These are phyloP conservation scores for Lepidostoma basale DNA, from an alignment of 1,140 invertebrate genomes.

Conservation along the genomic window DNA sequence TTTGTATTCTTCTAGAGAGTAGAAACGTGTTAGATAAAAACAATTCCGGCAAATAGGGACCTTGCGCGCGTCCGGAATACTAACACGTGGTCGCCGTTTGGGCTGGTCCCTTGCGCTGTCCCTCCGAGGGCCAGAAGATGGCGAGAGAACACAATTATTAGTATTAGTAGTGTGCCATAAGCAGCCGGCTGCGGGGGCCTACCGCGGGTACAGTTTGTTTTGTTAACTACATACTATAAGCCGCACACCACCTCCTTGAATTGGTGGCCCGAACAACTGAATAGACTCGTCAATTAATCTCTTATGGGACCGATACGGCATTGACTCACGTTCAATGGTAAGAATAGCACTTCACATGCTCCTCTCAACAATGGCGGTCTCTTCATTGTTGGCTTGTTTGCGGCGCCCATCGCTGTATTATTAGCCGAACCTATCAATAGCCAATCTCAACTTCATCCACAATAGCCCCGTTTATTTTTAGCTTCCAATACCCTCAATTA, in stretches of 20 bases:
- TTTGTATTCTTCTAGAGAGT: no score
- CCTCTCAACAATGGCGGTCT: neutral
- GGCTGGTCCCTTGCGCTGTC: neutral
- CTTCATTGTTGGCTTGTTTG: neutral
- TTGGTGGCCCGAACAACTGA: constrained; percentile 5
- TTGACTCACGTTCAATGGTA: constrained; percentile 5
- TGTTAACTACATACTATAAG: neutral
- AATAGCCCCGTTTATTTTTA: no score
- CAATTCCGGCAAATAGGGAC: constrained; percentile 1
- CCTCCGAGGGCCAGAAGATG: neutral
- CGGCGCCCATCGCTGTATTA: neutral
- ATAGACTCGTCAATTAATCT: constrained; percentile 9
- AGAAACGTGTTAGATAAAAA: constrained; percentile 14
- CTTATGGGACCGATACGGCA: constrained; percentile 4
- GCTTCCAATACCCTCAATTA: no score
- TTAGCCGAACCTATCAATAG: neutral
- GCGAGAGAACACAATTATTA: neutral
- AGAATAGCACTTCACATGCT: neutral
- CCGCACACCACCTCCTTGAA: neutral
- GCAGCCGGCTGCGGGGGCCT: neutral
- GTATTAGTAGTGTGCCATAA: neutral
- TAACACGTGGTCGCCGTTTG: neutral
- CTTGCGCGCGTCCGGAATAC: neutral
- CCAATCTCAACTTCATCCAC: no score
- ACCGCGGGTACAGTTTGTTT: neutral